These are phyloP conservation scores for Ophion slaviceki DNA, from an alignment of 2,888 invertebrate species.

Conservation along the genomic window DNA sequence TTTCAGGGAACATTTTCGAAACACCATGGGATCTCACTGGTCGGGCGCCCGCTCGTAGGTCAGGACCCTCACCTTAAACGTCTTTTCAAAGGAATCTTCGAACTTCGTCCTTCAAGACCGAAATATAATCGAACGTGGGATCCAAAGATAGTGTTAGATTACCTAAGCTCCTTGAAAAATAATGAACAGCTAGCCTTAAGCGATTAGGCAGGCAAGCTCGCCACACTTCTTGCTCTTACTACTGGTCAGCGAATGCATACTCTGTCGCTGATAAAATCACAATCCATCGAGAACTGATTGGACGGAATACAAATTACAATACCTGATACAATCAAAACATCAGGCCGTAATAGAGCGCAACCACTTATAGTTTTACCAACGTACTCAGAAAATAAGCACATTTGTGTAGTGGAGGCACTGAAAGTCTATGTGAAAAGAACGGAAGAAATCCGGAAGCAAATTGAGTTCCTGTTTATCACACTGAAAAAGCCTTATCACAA, in stretches of 20 bases:
- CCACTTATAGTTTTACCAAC: too few species aligned
- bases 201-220: background rate
- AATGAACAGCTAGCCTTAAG: background rate
- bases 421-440: too few species aligned
- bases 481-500: too few species aligned
- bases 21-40: slow-evolving; percentile 66
- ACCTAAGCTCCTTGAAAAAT: background rate
- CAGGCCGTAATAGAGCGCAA: background rate
- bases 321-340: slow-evolving; percentile 1
- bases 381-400: too few species aligned
- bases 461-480: too few species aligned
- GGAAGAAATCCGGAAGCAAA: too few species aligned
- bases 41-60: slow-evolving; percentile 61
- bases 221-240: background rate
- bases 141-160: slow-evolving; percentile 5
- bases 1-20: too few species aligned
- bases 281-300: background rate
- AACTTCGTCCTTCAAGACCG: background rate
- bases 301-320: background rate
- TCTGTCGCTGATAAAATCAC: background rate
- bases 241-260: slow-evolving; percentile 8
- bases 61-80: slow-evolving; percentile 64
- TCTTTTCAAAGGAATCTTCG: slow-evolving; percentile 68
- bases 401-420: too few species aligned
- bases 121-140: slow-evolving; percentile 25